Conservation (phyloP, 1,140 invertebrate species). For the Bursaphelenchus mucronatus region DNA sequence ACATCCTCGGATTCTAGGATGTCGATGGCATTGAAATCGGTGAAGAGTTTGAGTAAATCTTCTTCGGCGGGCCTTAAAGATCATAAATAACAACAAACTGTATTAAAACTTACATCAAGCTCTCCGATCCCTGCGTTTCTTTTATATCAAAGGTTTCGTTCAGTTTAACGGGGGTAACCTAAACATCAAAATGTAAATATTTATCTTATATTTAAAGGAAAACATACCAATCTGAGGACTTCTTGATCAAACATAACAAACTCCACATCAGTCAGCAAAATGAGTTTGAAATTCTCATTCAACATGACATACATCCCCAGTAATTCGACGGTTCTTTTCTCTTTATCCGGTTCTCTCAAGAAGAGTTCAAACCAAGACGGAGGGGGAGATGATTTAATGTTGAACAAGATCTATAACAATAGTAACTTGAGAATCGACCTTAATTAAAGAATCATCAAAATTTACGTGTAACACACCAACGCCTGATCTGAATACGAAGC, state of each 20-base stretch:
- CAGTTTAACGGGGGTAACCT: slow-evolving; percentile 20
- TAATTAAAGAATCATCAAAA: slow-evolving; percentile 11
- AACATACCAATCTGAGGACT: slow-evolving; percentile 28
- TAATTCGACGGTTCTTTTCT: slow-evolving; percentile 26
- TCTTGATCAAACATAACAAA: slow-evolving; percentile 18
- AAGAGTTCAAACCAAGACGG: slow-evolving; percentile 32
- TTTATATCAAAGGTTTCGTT: slow-evolving; percentile 24
- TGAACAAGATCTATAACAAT: slow-evolving; percentile 27
- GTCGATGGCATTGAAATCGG: slow-evolving; percentile 30
- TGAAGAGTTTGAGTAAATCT: slow-evolving; percentile 29
- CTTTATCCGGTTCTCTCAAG: slow-evolving; percentile 33
- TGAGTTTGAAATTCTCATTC: slow-evolving; percentile 20
- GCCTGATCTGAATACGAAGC: slow-evolving; percentile 30
- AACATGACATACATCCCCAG: slow-evolving; percentile 19
- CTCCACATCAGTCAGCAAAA: slow-evolving; percentile 29
- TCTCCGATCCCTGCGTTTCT: slow-evolving; percentile 8
- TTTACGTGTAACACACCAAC: slow-evolving; percentile 1
- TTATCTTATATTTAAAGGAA: too few relatives aligned
- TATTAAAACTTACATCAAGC: neutral
- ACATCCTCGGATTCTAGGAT: slow-evolving; percentile 37
- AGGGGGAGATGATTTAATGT: slow-evolving; percentile 31
- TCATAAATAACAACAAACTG: slow-evolving; percentile 6
- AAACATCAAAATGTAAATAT: slow-evolving; percentile 5
- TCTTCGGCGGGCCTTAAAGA: slow-evolving; percentile 28
- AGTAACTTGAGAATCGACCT: neutral